Percentiles rank a stretch among this genome's conserved stretches.
Evolutionary conservation across 2,113 vertebrate genomes (phyloP).

Genomic region (Phaetusa simplex): DNA sequence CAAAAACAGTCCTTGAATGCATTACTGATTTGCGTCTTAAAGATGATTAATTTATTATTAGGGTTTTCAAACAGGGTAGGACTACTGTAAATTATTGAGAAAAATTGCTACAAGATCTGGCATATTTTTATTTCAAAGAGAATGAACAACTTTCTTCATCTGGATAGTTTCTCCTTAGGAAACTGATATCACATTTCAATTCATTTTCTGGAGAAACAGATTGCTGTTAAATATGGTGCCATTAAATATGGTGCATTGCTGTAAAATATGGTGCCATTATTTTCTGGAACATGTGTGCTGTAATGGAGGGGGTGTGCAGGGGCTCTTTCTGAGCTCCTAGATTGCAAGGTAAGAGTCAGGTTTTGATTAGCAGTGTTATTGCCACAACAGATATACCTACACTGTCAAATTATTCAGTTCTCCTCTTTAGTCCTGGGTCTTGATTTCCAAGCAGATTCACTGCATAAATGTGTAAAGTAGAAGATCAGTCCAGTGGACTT

Average conservation of each 20-base stretch:
- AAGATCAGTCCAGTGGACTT: neutral
- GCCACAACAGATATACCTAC: neutral
- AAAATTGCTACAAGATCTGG: neutral
- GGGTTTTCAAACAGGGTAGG: neutral
- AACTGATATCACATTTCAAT: neutral
- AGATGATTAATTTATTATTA: constrained; percentile 11
- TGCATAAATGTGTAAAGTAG: neutral
- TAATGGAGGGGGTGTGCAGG: neutral
- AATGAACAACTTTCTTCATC: neutral
- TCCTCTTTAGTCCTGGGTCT: neutral
- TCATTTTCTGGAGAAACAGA: neutral
- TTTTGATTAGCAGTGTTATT: neutral
- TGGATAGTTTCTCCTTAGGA: neutral
- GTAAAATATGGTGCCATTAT: neutral
- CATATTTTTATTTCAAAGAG: neutral
- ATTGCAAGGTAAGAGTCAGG: neutral
- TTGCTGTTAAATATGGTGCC: neutral
- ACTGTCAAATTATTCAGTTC: neutral
- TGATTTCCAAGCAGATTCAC: neutral
- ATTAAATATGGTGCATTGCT: neutral
- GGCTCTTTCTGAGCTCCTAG: neutral
- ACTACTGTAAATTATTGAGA: neutral
- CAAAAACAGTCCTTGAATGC: neutral
- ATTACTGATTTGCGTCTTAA: neutral
- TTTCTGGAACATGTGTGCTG: neutral